A percentile compares a stretch with the other conserved stretches of the same genome.
Evolutionary conservation across 2,888 invertebrate genomes (phyloP).

Genomic region (Maniola hyperantus): DNA sequence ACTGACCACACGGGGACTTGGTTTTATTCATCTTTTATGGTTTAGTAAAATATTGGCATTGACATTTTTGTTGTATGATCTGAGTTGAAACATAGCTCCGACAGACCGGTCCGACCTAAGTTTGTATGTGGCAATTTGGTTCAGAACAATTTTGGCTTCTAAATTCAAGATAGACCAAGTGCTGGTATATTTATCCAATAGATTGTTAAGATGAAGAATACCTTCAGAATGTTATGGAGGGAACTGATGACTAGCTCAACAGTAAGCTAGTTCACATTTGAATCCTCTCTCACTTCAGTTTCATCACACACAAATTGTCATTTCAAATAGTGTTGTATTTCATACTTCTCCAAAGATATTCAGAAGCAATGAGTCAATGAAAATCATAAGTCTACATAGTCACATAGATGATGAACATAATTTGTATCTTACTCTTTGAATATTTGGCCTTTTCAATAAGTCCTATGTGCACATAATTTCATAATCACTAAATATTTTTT

Average conservation of each 20-base stretch:
- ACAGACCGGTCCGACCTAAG: neutral
- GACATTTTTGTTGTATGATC: neutral
- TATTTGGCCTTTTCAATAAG: neutral
- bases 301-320: slow-evolving; percentile 1
- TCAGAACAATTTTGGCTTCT: neutral
- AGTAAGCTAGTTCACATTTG: neutral
- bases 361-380: slow-evolving; percentile 1
- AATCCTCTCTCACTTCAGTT: slow-evolving; percentile 11
- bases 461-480: slow-evolving; percentile 8
- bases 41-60: neutral
- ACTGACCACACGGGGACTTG: neutral
- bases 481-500: slow-evolving; percentile 1
- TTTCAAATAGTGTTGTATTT: neutral
- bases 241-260: neutral
- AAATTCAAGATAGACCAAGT: slow-evolving; percentile 23
- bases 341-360: neutral
- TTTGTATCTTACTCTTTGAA: slow-evolving; percentile 9
- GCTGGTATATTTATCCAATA: slow-evolving; percentile 16
- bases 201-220: slow-evolving; percentile 6
- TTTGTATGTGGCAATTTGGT: slow-evolving; percentile 5
- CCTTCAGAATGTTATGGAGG: neutral
- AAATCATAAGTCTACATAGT: slow-evolving; percentile 5
- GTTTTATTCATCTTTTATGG: neutral
- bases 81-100: neutral
- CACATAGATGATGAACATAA: slow-evolving; percentile 7